Evolutionary conservation across 2,888 invertebrate genomes (phyloP).

Genomic region (Drosophila barbarae): DNA sequence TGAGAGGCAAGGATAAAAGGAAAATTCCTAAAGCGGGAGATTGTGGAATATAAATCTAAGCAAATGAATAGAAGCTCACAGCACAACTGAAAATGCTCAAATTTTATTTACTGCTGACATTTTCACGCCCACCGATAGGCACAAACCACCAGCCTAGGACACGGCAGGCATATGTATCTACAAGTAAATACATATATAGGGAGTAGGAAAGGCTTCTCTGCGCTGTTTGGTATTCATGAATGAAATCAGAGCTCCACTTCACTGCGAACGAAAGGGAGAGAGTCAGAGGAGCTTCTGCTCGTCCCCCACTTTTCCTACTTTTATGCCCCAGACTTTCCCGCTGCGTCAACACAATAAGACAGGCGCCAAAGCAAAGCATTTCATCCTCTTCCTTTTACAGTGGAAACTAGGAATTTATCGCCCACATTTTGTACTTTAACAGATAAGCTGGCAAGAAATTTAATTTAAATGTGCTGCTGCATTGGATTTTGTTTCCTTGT

Average conservation of each 20-base stretch:
- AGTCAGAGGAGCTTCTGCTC: slow-evolving; percentile 5
- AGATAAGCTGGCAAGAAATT: background rate
- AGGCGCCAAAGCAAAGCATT: slow-evolving; percentile 25
- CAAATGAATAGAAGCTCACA: slow-evolving; percentile 26
- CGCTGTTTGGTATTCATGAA: slow-evolving; percentile 43
- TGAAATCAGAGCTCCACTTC: slow-evolving; percentile 29
- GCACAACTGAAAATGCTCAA: slow-evolving; percentile 45
- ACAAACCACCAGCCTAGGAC: background rate
- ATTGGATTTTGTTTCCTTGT: background rate
- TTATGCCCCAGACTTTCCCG: background rate
- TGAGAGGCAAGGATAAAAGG: slow-evolving; percentile 12
- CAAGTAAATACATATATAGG: slow-evolving; percentile 3
- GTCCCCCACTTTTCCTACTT: background rate
- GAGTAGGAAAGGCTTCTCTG: slow-evolving; percentile 24
- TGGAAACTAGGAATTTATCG: slow-evolving; percentile 6
- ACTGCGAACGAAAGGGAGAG: no score
- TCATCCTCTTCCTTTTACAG: slow-evolving; percentile 19
- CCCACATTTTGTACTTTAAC: background rate
- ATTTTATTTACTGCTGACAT: slow-evolving; percentile 68
- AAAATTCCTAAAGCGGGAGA: slow-evolving; percentile 14
- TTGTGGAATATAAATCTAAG: slow-evolving; percentile 28
- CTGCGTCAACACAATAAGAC: slow-evolving; percentile 10
- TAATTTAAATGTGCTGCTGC: background rate
- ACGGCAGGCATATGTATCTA: background rate
- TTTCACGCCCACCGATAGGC: slow-evolving; percentile 52